Evolutionary conservation across 2,113 vertebrate species (phyloP), one percentile per base, ranked within the genome.

Genomic region (Alosa alosa): DNA sequence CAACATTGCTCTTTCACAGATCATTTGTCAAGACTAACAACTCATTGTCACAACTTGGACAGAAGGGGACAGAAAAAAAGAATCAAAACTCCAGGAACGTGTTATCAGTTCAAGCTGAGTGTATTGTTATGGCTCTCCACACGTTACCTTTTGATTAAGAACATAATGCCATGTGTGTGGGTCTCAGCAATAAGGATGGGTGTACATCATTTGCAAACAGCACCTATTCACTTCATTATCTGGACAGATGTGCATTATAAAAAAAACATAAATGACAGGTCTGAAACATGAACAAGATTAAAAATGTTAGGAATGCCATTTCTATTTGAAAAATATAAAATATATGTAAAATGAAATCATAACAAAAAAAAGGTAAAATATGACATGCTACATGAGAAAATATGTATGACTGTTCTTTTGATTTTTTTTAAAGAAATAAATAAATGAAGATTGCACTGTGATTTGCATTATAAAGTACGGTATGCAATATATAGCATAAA

Each of bases 401-500:
- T 92, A 97, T 97, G 97, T 96, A 97, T 97, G 98, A 98, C 97
- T 97, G 98, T 96, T 96, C 95, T 95, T 95, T 95, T 95, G 91
- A 94, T 95, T 95, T 94, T 95, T 39, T 97, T 96, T 84, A 84
- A 88, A 96, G 98, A 96, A 99, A 99, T 99, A 99, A 99, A 99
- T 99, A 99, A 99, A 96, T 97, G 94, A 95, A 94, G 97, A 99
- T 99, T 99, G 98, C 98, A 99, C 98, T 99, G 97, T 99, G 98
- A 98, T 98, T 98, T 96, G 97, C 97, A 97, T 98, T 97, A 89
- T 98, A 99, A 99, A 98, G 98, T 98, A 99, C 97, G 97, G 97
- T 97, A 99, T 98, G 97, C 97, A 98, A 97, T 97, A 98, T 99
- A 98, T 97, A 98, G 97, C 98, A 99, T 98, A 99, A 99, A 99